Percentiles rank a stretch among this genome's conserved stretches.
Evolutionary conservation across 2,797 vertebrate species (phyloP).

Genomic region (Premnoplex brunnescens): DNA sequence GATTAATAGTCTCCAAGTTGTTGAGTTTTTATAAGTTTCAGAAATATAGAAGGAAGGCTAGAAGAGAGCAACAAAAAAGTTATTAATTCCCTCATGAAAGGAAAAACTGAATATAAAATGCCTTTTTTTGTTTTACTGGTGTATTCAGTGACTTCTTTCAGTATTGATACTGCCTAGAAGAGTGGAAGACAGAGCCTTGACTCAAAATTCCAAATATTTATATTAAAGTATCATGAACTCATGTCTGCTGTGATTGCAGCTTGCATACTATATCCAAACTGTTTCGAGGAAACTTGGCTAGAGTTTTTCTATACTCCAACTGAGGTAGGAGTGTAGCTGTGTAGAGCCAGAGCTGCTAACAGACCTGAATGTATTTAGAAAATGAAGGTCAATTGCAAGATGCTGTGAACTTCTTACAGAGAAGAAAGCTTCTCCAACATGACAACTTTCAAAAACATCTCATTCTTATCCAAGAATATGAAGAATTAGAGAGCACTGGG

Average conservation of each 20-base stretch:
- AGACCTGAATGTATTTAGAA: background rate
- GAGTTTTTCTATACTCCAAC: background rate
- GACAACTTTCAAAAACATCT: background rate
- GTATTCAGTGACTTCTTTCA: background rate
- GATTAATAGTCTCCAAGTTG: background rate
- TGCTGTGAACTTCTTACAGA: background rate
- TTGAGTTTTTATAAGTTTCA: background rate
- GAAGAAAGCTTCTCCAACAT: background rate
- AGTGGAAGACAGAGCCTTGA: background rate
- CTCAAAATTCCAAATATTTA: background rate
- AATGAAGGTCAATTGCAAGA: background rate
- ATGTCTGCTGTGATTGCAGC: background rate
- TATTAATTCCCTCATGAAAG: background rate
- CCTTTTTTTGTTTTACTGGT: background rate
- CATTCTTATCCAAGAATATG: background rate
- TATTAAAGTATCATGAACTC: background rate
- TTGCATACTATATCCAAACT: background rate
- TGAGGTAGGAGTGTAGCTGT: background rate
- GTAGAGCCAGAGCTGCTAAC: background rate
- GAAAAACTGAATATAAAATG: background rate
- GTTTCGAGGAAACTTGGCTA: background rate
- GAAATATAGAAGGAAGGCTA: background rate
- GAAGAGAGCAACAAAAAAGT: background rate
- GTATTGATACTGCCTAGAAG: background rate
- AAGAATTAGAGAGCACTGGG: background rate